These are phyloP conservation scores for Pristionchus japonicus DNA, from an alignment of 2,888 invertebrate genomes.

Conservation along the genomic window DNA sequence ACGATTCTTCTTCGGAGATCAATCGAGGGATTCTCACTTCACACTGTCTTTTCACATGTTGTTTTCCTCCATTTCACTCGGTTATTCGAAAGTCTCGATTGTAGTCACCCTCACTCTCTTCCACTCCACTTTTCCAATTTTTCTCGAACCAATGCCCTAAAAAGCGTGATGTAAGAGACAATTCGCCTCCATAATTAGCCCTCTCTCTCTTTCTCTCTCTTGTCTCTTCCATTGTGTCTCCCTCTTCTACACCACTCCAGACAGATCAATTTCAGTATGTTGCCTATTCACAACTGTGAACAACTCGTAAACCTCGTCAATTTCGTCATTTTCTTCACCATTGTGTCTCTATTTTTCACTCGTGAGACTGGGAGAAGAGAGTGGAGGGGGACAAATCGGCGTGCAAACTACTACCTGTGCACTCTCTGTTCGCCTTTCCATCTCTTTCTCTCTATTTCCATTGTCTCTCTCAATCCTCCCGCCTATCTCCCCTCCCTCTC, in stretches of 20 bases:
- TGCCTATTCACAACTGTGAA: background rate
- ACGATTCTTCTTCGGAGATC: background rate
- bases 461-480: constrained; percentile 30
- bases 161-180: background rate
- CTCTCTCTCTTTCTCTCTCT: background rate
- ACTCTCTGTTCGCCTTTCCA: background rate
- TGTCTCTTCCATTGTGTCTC: background rate
- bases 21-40: background rate
- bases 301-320: background rate
- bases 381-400: background rate
- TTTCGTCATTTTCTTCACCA: background rate
- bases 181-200: background rate
- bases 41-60: background rate
- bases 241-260: constrained; percentile 1
- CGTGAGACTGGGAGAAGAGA: background rate
- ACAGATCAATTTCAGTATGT: background rate
- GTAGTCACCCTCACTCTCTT: background rate
- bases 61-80: background rate
- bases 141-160: background rate
- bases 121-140: background rate
- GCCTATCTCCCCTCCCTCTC: constrained; percentile 3
- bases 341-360: background rate
- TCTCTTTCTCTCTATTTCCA: background rate
- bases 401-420: constrained; percentile 30
- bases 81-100: background rate